Base-by-base conservation (phyloP, 2,888 invertebrate genomes). In the Schizaphis graminum region DNA sequence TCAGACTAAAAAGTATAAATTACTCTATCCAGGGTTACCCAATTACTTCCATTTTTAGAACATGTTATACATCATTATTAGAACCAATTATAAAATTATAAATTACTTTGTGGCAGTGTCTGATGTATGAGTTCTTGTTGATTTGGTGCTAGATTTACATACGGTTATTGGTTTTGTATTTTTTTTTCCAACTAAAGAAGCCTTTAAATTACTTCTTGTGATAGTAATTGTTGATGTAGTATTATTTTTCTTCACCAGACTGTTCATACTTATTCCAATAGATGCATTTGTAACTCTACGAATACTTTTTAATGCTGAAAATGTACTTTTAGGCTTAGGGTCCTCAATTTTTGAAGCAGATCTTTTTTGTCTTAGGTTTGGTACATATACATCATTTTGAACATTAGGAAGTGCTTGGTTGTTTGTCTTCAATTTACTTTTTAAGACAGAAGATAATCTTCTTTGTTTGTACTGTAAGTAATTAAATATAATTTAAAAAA, bases 351-450 rank as follows among this genome's bases (percentile, higher is more conserved):
- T 93, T 16, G 56, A 56, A 3, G 89, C 56, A 47, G 57, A 90
- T 90, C 85, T 61, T 13, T 87, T 92, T 88, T 61, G 87, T 67
- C 49, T 92, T 11, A 67, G 24, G 67, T 67, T 90, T 47, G 85
- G 16, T 49, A 47, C 57, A 11, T 47, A 47, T 28, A 49, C 5
- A 77, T 56, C 89, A 85, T 7, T 85, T 57, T 85, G 44, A 2
- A 47, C 28, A 57, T 85, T 26, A 3, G 56, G 84, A 53, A 49
- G 24, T 8, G 24, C 44, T 44, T 87, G 47, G 28, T 28, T 41
- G 5, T 84, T 90, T 49, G 57, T 49, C 24, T 90, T 93, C 21
- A 90, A 35, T 90, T 93, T 89, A 47, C 49, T 89, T 89, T 93
- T 93, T 41, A 93, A 11, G 13, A 84, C 41, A 56, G 93, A 56